Conservation (phyloP, 2,113 vertebrate species). For the Onychostruthus taczanowskii region DNA sequence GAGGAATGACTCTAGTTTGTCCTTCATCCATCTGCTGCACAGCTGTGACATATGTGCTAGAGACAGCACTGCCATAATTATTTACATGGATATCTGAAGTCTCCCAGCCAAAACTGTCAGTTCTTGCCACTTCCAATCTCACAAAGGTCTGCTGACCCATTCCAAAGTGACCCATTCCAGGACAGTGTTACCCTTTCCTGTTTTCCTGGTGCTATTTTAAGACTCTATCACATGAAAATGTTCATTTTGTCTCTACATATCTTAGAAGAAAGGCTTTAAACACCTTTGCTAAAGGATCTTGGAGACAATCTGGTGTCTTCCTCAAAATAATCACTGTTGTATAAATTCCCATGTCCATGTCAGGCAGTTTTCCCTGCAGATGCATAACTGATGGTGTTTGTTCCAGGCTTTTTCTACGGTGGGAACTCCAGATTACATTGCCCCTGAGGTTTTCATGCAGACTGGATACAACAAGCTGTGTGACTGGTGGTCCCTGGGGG, state of each 20-base stretch:
- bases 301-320: not conserved
- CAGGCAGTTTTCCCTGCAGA: not conserved
- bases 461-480: slow-evolving; percentile 98
- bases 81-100: not conserved
- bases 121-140: not conserved
- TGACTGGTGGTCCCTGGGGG: slow-evolving; percentile 97
- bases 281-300: not conserved
- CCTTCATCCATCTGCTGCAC: not conserved
- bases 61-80: not conserved
- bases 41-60: not conserved
- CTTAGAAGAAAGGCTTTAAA: not conserved
- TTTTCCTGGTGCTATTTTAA: not conserved
- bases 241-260: not conserved
- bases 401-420: slow-evolving; percentile 95
- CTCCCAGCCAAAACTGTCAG: not conserved
- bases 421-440: slow-evolving; percentile 96
- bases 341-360: fast-evolving
- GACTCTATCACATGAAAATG: not conserved
- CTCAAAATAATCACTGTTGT: not conserved
- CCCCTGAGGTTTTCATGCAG: slow-evolving; percentile 96
- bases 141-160: not conserved
- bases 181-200: not conserved
- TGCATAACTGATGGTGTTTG: not conserved
- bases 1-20: not conserved
- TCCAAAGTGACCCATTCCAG: not conserved